These are phyloP conservation scores for Chromobotia macracanthus DNA, from an alignment of 2,797 vertebrate species.

Conservation along the genomic window DNA sequence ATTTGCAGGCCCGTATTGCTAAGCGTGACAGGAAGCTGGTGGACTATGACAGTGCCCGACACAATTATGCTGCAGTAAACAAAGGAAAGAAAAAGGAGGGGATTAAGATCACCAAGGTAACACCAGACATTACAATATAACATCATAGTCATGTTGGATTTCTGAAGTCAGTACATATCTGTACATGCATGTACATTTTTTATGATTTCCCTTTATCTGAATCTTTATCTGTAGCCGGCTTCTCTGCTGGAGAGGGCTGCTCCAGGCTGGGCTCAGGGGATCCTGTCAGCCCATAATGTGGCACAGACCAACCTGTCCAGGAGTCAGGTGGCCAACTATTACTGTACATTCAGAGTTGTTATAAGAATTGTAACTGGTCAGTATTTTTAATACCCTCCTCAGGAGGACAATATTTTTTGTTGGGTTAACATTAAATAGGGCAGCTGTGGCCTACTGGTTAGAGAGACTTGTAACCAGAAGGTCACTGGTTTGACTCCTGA, in stretches of 20 bases:
- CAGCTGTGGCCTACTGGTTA: too few relatives aligned
- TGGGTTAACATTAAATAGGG: neutral
- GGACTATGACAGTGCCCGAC: constrained; percentile 95
- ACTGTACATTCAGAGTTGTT: neutral
- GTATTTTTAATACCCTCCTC: neutral
- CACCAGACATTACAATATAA: neutral
- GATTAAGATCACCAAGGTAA: constrained; percentile 90
- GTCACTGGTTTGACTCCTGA: too few relatives aligned
- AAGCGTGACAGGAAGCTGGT: constrained; percentile 97
- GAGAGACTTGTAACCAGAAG: too few relatives aligned
- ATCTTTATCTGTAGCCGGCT: constrained; percentile 88
- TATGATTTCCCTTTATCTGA: constrained; percentile 26
- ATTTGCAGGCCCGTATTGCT: constrained; percentile 87
- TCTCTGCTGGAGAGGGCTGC: constrained; percentile 97
- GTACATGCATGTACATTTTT: constrained; percentile 14
- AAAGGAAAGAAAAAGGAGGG: constrained; percentile 92
- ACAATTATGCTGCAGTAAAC: constrained; percentile 91
- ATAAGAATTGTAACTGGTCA: neutral
- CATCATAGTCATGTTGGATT: neutral
- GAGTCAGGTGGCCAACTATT: constrained; percentile 79
- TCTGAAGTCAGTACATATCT: neutral
- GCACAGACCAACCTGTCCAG: constrained; percentile 98
- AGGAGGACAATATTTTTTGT: neutral
- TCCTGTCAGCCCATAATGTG: constrained; percentile 96
- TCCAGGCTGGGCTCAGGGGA: constrained; percentile 98